These are phyloP conservation scores for Platyscapa corneri DNA, from an alignment of 1,140 invertebrate species.

Conservation along the genomic window DNA sequence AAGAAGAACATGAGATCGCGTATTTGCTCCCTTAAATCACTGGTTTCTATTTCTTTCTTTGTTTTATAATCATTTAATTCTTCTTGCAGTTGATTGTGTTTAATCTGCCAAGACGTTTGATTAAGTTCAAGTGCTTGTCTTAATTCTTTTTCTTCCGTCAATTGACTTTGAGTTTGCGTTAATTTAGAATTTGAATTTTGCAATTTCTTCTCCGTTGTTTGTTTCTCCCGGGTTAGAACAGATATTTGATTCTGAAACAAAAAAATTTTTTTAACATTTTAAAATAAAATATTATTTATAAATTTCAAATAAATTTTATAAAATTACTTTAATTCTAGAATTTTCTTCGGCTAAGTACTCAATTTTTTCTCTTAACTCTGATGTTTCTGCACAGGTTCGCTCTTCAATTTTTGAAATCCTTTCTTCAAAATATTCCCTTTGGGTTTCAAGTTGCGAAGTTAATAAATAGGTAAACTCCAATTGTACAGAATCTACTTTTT, in stretches of 20 bases:
- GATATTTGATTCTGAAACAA: slow-evolving; percentile 68
- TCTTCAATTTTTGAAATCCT: slow-evolving; percentile 80
- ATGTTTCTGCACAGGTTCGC: slow-evolving; percentile 73
- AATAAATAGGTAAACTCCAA: slow-evolving; percentile 97
- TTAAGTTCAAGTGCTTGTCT: slow-evolving; percentile 85
- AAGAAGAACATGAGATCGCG: slow-evolving; percentile 97
- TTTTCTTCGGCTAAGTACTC: slow-evolving; percentile 68
- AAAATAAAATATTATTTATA: not conserved
- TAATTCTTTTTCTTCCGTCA: slow-evolving; percentile 86
- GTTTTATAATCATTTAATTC: slow-evolving; percentile 76
- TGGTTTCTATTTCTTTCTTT: slow-evolving; percentile 82
- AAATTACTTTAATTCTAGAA: slow-evolving; percentile 66
- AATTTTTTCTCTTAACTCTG: slow-evolving; percentile 75
- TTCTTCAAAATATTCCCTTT: slow-evolving; percentile 94
- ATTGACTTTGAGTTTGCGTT: slow-evolving; percentile 77
- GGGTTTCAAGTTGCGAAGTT: slow-evolving; percentile 97
- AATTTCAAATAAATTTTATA: not conserved
- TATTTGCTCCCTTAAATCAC: slow-evolving; percentile 92
- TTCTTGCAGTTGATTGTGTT: slow-evolving; percentile 80
- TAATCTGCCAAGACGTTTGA: slow-evolving; percentile 85
- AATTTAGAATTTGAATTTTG: slow-evolving; percentile 77
- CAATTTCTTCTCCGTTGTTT: slow-evolving; percentile 80
- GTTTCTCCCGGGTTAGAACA: slow-evolving; percentile 78
- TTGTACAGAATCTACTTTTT: slow-evolving; percentile 94
- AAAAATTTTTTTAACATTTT: too few species aligned